Percentiles rank a stretch among this genome's conserved stretches.
Evolutionary conservation across 2,888 invertebrate species (phyloP).

Genomic region (Lithodes maja): DNA sequence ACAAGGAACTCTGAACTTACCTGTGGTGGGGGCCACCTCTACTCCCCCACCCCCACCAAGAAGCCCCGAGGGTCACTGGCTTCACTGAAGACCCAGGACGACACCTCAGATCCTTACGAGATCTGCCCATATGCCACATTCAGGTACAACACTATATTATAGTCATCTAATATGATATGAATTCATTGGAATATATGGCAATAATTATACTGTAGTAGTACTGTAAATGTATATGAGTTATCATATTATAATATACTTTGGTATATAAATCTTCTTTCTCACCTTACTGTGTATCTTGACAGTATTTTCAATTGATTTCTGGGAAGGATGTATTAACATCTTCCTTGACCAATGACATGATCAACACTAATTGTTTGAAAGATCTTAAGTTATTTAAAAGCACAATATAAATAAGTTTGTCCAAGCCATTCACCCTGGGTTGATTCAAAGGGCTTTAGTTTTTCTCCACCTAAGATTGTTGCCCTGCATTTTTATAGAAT

Average conservation of each 20-base stretch:
- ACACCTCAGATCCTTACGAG: constrained; percentile 50
- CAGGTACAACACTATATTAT: constrained; percentile 24
- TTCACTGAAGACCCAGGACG: constrained; percentile 54
- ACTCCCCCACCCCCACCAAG: constrained; percentile 55
- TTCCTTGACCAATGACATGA: no score
- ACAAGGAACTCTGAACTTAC: constrained; percentile 53
- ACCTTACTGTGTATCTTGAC: no score
- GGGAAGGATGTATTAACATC: no score
- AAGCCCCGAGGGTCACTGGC: constrained; percentile 50
- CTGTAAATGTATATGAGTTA: not conserved
- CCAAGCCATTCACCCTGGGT: no score
- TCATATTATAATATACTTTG: not conserved
- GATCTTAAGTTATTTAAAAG: no score
- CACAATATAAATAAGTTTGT: no score
- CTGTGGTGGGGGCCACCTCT: constrained; percentile 45
- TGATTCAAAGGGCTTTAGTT: no score
- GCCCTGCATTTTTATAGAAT: no score
- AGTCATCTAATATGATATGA: not conserved
- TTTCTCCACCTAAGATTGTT: no score
- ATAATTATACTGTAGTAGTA: not conserved
- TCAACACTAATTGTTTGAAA: no score
- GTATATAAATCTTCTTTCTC: not conserved
- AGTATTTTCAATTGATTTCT: no score
- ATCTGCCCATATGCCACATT: constrained; percentile 59
- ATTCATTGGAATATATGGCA: not conserved